phyloP scores from a whole-genome alignment of 2,888 invertebrate species.

The Brachypalpus laphriformis region DNA sequence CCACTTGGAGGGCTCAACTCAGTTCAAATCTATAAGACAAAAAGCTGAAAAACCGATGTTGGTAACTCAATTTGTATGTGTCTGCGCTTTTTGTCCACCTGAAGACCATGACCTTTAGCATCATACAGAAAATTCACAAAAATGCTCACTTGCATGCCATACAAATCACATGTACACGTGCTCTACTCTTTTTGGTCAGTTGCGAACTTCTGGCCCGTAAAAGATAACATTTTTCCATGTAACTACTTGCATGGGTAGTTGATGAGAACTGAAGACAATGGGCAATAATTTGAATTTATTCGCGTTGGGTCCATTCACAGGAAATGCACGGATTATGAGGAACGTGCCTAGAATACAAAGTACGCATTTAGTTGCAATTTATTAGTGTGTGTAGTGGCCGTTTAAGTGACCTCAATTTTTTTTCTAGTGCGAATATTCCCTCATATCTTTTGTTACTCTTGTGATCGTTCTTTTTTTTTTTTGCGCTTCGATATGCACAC shows the following conservation, averaged over 20 bases:
- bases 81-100: no score
- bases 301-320: constrained; percentile 35
- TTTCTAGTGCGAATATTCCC: constrained; percentile 6
- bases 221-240: background rate
- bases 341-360: constrained; percentile 57
- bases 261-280: background rate
- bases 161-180: no score
- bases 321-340: constrained; percentile 53
- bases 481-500: constrained; percentile 8
- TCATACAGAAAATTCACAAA: no score
- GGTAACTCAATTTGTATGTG: no score
- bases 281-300: constrained; percentile 47
- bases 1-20: no score
- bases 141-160: no score
- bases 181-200: background rate
- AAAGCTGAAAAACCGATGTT: no score
- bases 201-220: background rate
- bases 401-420: constrained; percentile 32
- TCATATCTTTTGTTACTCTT: background rate
- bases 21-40: no score
- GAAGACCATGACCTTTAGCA: no score
- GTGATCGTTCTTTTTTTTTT: background rate
- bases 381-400: constrained; percentile 19
- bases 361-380: constrained; percentile 40
- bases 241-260: background rate